phyloP scores from a whole-genome alignment of 2,888 invertebrate genomes.

The Drepanosiphum platanoidis region DNA sequence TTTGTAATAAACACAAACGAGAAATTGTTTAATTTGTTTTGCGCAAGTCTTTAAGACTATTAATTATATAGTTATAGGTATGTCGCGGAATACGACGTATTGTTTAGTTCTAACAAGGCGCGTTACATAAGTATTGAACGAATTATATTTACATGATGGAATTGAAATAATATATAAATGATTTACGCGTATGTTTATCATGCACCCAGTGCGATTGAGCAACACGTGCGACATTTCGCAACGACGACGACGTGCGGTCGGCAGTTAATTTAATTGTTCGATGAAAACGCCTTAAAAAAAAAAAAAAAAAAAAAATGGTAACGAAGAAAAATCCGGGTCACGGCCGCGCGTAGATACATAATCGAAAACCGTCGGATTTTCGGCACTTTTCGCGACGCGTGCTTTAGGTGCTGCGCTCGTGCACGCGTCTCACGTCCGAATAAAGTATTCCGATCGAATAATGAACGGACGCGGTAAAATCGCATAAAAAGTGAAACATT shows the following conservation, averaged over 20 bases:
- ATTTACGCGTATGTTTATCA: too few relatives aligned
- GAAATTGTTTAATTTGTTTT: too few relatives aligned
- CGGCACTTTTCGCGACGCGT: neutral
- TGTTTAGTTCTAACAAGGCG: neutral
- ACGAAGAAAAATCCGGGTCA: slow-evolving; percentile 34
- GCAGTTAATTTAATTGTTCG: slow-evolving; percentile 45
- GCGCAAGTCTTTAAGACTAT: too few relatives aligned
- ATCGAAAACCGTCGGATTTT: neutral
- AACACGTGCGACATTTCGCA: slow-evolving; percentile 26
- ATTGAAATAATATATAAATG: too few relatives aligned
- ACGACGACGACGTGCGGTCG: neutral
- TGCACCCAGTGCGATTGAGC: neutral
- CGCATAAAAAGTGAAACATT: too few relatives aligned
- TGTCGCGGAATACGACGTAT: too few relatives aligned
- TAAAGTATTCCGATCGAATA: too few relatives aligned
- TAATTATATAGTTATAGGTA: neutral
- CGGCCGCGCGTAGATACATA: neutral
- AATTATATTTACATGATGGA: neutral
- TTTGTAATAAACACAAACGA: too few relatives aligned
- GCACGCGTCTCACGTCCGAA: too few relatives aligned
- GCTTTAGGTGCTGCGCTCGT: too few relatives aligned
- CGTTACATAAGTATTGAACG: neutral
- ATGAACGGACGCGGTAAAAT: too few relatives aligned
- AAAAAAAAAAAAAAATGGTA: slow-evolving; percentile 11
- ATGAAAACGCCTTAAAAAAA: neutral